Evolutionary conservation across 2,797 vertebrate species (phyloP).

Genomic region (Otus scops): DNA sequence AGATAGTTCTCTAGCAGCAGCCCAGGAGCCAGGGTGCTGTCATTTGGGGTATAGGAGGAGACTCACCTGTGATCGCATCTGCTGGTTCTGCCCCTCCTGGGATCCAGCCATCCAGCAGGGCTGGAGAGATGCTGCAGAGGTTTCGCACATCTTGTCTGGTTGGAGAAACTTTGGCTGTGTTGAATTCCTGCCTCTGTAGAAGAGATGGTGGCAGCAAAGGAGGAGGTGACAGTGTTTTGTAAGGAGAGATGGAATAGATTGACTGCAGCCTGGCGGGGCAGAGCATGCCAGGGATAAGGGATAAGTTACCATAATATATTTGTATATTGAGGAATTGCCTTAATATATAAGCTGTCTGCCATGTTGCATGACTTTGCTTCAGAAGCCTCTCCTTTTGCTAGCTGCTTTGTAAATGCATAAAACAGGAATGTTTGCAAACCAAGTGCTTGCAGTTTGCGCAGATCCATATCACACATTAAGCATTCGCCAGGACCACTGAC

Average conservation of each 20-base stretch:
- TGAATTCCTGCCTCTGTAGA: neutral
- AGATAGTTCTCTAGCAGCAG: neutral
- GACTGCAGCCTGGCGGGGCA: neutral
- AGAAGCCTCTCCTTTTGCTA: conserved; percentile 40
- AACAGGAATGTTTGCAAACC: conserved; percentile 65
- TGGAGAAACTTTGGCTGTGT: neutral
- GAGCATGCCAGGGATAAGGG: neutral
- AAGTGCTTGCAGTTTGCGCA: conserved; percentile 44
- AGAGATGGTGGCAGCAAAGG: neutral
- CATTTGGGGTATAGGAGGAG: neutral
- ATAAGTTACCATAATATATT: rapidly evolving
- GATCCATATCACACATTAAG: conserved; percentile 63
- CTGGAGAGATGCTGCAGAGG: neutral
- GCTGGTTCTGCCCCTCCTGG: neutral
- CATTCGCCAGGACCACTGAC: conserved; percentile 60
- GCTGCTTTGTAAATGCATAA: conserved; percentile 54
- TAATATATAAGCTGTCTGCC: neutral
- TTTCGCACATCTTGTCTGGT: neutral
- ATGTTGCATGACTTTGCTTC: conserved; percentile 26
- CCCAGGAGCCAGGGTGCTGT: rapidly evolving
- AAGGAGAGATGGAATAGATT: neutral
- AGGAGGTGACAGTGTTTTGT: neutral
- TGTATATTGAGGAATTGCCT: neutral
- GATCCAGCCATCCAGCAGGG: neutral
- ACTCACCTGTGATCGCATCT: neutral